Conservation (phyloP, 2,113 vertebrate species). For the Rhinopomastus cyanomelas region DNA sequence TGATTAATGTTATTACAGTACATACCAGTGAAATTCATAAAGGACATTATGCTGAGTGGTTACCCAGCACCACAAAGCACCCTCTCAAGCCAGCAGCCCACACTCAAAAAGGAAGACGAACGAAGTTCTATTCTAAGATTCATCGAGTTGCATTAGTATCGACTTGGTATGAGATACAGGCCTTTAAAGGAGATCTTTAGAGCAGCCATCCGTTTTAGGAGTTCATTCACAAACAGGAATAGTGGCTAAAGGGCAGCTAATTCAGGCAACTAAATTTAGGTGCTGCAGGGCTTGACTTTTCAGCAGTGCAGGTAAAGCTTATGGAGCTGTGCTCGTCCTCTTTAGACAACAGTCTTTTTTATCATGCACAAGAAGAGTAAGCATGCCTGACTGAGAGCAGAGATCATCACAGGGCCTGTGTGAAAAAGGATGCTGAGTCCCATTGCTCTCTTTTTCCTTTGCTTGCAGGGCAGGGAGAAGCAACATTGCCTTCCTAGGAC, state of each 20-base stretch:
- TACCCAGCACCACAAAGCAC: slow-evolving; percentile 37
- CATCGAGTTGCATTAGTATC: background rate
- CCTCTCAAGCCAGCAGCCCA: slow-evolving; percentile 9
- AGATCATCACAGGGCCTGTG: background rate
- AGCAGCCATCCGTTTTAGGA: background rate
- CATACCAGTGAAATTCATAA: slow-evolving; percentile 71
- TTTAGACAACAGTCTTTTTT: background rate
- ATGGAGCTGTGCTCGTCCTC: background rate
- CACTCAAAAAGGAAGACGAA: slow-evolving; percentile 56
- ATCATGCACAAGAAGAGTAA: background rate
- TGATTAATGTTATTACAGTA: slow-evolving; percentile 83
- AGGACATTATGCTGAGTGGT: slow-evolving; percentile 51
- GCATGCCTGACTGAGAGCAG: background rate
- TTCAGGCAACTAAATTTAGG: background rate
- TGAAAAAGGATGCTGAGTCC: background rate
- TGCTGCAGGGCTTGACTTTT: background rate
- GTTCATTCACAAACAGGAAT: background rate
- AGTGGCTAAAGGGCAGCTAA: background rate
- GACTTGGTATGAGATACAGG: background rate
- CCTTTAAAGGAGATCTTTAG: slow-evolving; percentile 63
- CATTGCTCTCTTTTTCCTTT: background rate
- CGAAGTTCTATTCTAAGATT: slow-evolving; percentile 57
- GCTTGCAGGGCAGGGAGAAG: too few species aligned
- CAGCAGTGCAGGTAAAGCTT: background rate
- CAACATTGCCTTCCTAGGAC: background rate